Evolutionary conservation across 2,113 vertebrate species (phyloP).

Genomic region (Ploceus nigricollis): DNA sequence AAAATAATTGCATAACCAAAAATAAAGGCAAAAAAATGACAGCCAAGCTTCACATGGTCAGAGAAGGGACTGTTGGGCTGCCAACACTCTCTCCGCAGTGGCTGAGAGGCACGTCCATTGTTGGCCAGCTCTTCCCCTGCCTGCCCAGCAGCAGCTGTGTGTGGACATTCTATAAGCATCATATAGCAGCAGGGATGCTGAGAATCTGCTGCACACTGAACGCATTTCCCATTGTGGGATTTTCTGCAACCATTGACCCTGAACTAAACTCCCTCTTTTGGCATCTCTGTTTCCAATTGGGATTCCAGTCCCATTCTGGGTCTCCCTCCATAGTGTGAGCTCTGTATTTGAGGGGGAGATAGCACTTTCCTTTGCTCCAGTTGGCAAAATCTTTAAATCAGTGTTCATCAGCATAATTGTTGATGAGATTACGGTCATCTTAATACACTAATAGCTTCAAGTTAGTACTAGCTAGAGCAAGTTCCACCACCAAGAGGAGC

Average conservation of each 20-base stretch:
- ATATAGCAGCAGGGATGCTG: background rate
- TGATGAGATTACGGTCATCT: background rate
- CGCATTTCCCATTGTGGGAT: background rate
- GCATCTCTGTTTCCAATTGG: background rate
- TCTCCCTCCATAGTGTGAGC: background rate
- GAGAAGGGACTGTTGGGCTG: background rate
- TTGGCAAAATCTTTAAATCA: background rate
- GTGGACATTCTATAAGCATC: background rate
- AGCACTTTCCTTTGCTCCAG: background rate
- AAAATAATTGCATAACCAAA: background rate
- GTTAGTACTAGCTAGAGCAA: background rate
- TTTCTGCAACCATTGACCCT: background rate
- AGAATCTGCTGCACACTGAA: background rate
- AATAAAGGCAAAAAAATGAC: background rate
- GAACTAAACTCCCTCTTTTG: background rate
- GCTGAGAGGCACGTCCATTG: accelerated
- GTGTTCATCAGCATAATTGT: background rate
- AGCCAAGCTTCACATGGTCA: background rate
- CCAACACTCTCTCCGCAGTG: accelerated
- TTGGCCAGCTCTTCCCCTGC: background rate
- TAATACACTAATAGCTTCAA: background rate
- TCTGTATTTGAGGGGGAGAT: background rate
- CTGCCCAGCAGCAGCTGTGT: background rate
- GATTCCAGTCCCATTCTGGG: background rate
- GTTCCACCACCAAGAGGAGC: background rate